A percentile compares a stretch with the other conserved stretches of the same genome.
Conservation (phyloP, 2,888 invertebrate genomes). For the Hymenopus coronatus region DNA sequence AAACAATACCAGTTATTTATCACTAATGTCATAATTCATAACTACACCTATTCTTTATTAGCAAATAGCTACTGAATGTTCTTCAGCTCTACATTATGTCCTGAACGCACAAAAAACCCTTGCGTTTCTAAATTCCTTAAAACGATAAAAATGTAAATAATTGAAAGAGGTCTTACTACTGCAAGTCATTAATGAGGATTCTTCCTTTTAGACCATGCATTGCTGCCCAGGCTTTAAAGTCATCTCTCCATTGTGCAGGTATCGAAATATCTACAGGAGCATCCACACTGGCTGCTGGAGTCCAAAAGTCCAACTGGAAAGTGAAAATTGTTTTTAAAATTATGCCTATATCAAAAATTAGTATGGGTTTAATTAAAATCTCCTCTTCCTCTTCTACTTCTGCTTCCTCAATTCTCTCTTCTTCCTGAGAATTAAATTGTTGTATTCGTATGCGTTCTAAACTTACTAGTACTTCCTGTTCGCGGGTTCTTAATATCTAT, state of each 20-base stretch:
- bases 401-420: too few species aligned
- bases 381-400: too few species aligned
- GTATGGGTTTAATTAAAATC: too few species aligned
- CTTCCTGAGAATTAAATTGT: too few species aligned
- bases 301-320: neutral
- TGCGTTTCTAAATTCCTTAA: too few species aligned
- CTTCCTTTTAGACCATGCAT: neutral
- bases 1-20: neutral
- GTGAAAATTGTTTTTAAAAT: neutral
- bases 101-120: too few species aligned
- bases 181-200: neutral
- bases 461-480: too few species aligned
- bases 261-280: neutral
- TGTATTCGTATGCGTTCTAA: too few species aligned
- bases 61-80: too few species aligned
- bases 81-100: too few species aligned
- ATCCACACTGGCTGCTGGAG: neutral
- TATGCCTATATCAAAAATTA: neutral
- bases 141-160: neutral
- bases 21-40: neutral
- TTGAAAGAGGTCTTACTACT: neutral
- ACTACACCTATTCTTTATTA: too few species aligned
- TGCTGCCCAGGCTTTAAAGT: neutral
- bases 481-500: too few species aligned
- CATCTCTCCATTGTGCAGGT: neutral